Base-by-base conservation (phyloP, 2,888 invertebrate species). In the Diarsia dahlii region DNA sequence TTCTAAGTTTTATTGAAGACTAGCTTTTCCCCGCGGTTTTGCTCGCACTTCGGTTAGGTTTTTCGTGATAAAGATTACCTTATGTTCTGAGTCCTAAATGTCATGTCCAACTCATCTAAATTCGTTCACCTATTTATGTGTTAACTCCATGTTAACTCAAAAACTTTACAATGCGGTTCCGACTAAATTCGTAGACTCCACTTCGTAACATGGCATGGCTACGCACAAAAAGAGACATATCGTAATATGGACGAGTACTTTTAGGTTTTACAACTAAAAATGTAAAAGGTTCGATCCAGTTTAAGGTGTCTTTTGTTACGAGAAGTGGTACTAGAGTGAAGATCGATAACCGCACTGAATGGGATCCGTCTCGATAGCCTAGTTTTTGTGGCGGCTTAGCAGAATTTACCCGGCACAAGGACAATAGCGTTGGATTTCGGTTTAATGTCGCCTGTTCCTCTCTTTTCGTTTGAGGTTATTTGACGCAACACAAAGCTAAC, bases 301-400 rank as follows among this genome's bases (percentile, higher is more conserved):
- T 81, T 78, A 68, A 78, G 74, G 39, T 70, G 65, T 84, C 84
- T 87, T 88, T 88, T 88, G 84, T 89, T 82, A 74, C n/a, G 46
- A 80, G 77, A 82, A 87, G 87, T 85, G 86, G 78, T 78, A 74
- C 80, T 86, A 62, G 82, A 86, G 74, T 85, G 66, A 52, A 87
- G 89, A 92, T 93, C 90, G 89, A 92, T 92, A 90, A 77, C 78
- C 66, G 72, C 66, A 64, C 79, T 80, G 83, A 89, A 88, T 84
- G 78, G 80, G 78, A 83, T 78, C 71, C 71, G 81, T 78, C 79
- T 78, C 71, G 77, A 81, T 88, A 86, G 83, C 81, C 89, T 85
- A 86, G 90, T 81, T 90, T 86, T 86, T 85, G 72, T 81, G 64
- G 48, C 73, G 67, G 80, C 73, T 89, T 82, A 78, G 78, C 74